These are phyloP conservation scores for Strongylocentrotus purpuratus DNA, from an alignment of 35 echinoderm and acorn worm species.

Conservation along the genomic window DNA sequence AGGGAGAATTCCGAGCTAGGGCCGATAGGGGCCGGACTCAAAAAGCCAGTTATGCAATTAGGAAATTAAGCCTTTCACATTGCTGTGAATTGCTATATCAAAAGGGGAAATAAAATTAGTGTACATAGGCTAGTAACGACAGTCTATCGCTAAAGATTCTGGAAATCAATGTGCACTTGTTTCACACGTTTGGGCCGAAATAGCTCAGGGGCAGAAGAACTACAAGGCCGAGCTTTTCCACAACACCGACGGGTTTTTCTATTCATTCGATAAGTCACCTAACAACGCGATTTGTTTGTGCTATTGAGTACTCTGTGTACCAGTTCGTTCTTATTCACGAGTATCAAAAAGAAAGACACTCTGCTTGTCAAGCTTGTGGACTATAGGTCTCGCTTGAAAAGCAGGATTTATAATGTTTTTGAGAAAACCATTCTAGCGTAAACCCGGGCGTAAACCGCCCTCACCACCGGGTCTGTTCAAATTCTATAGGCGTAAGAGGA, in stretches of 20 bases:
- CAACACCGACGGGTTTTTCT: neutral
- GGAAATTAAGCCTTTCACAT: too few species aligned
- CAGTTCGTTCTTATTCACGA: neutral
- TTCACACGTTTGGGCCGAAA: neutral
- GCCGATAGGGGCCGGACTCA: too few species aligned
- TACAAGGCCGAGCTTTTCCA: neutral
- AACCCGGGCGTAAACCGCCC: neutral
- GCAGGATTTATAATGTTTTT: neutral
- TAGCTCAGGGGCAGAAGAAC: neutral
- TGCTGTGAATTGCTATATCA: too few species aligned
- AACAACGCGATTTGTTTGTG: neutral
- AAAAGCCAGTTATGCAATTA: too few species aligned
- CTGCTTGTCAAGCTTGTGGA: neutral
- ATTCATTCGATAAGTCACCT: neutral
- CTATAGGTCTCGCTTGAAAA: neutral
- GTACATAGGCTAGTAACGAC: too few species aligned
- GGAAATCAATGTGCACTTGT: neutral
- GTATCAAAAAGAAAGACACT: neutral
- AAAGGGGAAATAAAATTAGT: too few species aligned
- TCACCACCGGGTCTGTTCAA: neutral
- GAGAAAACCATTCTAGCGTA: neutral
- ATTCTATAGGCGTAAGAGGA: neutral
- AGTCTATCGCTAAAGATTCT: too few species aligned
- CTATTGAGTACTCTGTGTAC: neutral
- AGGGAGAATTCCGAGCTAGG: too few species aligned